A percentile compares a stretch with the other conserved stretches of the same genome.
These are phyloP conservation scores for Aix galericulata DNA, from an alignment of 2,113 vertebrate species.

Conservation along the genomic window DNA sequence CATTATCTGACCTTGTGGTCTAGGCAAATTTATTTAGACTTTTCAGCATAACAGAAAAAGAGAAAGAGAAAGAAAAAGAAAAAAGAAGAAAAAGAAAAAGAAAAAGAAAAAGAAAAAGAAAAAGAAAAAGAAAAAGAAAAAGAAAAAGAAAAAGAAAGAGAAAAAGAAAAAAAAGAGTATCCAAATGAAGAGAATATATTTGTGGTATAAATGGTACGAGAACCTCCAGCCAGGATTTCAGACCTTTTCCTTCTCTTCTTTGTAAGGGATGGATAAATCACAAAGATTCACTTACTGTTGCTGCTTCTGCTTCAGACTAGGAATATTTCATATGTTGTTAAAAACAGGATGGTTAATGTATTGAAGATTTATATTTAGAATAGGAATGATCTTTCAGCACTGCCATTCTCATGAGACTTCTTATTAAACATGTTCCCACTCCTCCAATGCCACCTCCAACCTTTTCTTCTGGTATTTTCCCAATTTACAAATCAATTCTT, in stretches of 20 bases:
- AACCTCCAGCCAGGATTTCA: not conserved
- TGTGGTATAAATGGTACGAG: not conserved
- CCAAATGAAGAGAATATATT: not conserved
- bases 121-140: too few relatives aligned
- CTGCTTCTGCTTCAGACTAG: not conserved
- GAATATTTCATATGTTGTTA: not conserved
- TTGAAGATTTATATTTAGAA: constrained; percentile 49
- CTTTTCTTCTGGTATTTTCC: constrained; percentile 62
- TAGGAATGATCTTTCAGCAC: constrained; percentile 34
- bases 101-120: not conserved
- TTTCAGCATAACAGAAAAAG: not conserved
- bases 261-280: not conserved
- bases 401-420: constrained; percentile 20
- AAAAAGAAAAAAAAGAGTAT: not conserved
- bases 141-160: too few relatives aligned
- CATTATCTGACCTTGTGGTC: not conserved
- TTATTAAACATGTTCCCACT: constrained; percentile 52
- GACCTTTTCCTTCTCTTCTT: not conserved
- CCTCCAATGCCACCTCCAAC: constrained; percentile 56
- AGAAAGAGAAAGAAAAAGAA: not conserved
- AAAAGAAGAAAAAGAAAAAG: too few relatives aligned
- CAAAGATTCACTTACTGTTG: not conserved
- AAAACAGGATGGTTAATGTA: constrained; percentile 10
- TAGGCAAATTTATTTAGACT: not conserved
- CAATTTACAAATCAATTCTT: constrained; percentile 35